Base-by-base conservation (phyloP, 2,113 vertebrate genomes). In the Mixornis gularis region DNA sequence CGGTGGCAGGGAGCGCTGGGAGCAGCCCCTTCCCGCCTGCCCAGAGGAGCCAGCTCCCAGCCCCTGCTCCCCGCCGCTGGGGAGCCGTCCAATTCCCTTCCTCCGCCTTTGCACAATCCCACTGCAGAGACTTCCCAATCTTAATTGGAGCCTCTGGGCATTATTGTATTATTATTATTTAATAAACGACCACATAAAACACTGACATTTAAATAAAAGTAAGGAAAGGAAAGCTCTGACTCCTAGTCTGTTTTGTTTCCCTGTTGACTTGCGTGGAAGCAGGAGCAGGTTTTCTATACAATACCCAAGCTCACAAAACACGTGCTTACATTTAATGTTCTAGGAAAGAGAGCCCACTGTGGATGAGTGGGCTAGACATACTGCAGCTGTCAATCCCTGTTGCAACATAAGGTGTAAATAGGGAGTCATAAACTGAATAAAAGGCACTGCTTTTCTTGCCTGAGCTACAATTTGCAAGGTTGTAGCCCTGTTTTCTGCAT, bases 181-280 rank as follows among this genome's bases (percentile, higher is more conserved):
- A 92, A 96, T 94, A 92, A 93, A 91, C 84, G 89, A 73, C 94
- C 95, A 94, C 91, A 94, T 93, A 77, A 95, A 92, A 85, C 70
- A 41, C 51, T 77, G 91, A 43, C 89, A 59, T 93, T 95, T 92
- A 93, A 93, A 91, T 82, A 94, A 92, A 76, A 84, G 84, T 79
- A 84, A 87, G 92, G 90, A 95, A 84, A 92, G 90, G 77, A 81
- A 89, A 85, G 78, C 85, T 93, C 73, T 90, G 86, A 78, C 88
- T 94, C 56, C 44, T 60, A 53, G 77, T 24, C 77, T 74, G 58
- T 49, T 94, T 64, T 88, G 69, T 64, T 94, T 87, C 88, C 83
- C 72, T 92, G 36, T 88, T 68, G 79, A 40, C 46, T 85, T 8
- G 51, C 12, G 46, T 85, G 78, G 86, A 93, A 89, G 78, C 63